Base-by-base conservation (phyloP, 2,113 vertebrate species). In the Anseranas semipalmata region DNA sequence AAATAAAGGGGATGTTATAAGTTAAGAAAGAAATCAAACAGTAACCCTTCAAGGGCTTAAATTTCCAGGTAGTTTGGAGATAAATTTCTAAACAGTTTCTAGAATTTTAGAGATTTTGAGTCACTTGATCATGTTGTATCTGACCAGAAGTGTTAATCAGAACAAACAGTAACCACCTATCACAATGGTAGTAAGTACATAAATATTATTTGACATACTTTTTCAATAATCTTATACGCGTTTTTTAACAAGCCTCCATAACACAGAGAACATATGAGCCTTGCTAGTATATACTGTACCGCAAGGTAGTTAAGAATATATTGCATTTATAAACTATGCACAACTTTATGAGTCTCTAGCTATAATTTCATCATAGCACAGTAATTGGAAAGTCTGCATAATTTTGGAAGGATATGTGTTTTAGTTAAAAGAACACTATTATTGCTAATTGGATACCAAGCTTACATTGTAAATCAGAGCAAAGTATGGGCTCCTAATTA, bases 371-470 rank as follows among this genome's bases (percentile, higher is more conserved):
- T 98, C 97, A 98, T 95, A 98, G 96, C 74, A 74, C 92, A 91
- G 97, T 97, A 97, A 97, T 94, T 98, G 98, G 98, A 98, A 98
- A 98, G 97, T 98, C 98, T 98, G 97, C 97, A 97, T 98, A 98
- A 98, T 98, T 96, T 95, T 98, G 98, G 98, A 98, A 98, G 97
- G 97, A 89, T 86, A 96, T 90, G 91, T 97, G 95, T 96, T 97
- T 96, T 90, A 96, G 93, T 98, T 97, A 97, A 98, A 98, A 98
- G 97, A 98, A 95, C 81, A 73, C 97, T 97, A 97, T 97, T 98
- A 97, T 97, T 97, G 96, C 98, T 98, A 98, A 98, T 98, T 98
- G 98, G 98, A 97, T 98, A 95, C 93, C 96, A 72, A 92, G 96
- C 89, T 97, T 97, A 94, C 52, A 82, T 93, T 97, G 97, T 98